phyloP scores from a whole-genome alignment of 2,888 invertebrate genomes.

The Synergus itoensis region DNA sequence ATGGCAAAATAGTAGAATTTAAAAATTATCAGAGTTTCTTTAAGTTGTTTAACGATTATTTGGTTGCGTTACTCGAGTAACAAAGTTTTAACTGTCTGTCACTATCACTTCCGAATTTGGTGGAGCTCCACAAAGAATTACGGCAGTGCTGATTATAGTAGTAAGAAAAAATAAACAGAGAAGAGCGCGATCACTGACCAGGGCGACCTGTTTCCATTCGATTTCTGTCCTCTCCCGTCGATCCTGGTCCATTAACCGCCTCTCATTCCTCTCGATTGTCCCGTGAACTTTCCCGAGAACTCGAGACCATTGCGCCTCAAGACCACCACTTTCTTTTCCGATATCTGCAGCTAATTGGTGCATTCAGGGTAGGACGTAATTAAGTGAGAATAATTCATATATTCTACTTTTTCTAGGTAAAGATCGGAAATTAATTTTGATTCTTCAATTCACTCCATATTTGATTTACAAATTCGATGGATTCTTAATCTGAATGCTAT shows the following conservation, averaged over 20 bases:
- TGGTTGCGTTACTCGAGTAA: neutral
- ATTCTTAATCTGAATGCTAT: too few relatives aligned
- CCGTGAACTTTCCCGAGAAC: constrained; percentile 85
- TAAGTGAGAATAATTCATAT: neutral
- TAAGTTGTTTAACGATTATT: constrained; percentile 1
- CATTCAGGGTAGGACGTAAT: neutral
- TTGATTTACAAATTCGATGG: neutral
- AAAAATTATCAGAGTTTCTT: neutral
- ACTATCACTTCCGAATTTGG: constrained; percentile 70
- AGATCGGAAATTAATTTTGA: neutral
- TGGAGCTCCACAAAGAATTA: constrained; percentile 86
- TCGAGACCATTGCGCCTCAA: constrained; percentile 84
- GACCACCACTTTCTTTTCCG: constrained; percentile 74
- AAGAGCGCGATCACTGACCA: constrained; percentile 89
- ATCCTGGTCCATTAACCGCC: constrained; percentile 88
- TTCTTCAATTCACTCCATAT: neutral
- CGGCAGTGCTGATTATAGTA: constrained; percentile 88
- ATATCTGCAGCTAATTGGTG: constrained; percentile 57
- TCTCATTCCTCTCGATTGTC: constrained; percentile 90
- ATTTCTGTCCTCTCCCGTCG: constrained; percentile 88
- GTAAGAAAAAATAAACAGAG: constrained; percentile 88
- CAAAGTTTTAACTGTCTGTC: constrained; percentile 51
- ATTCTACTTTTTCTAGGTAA: neutral
- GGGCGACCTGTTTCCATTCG: constrained; percentile 90
- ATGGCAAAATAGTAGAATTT: neutral